phyloP scores from a whole-genome alignment of 2,113 vertebrate species.

The Bagarius yarrelli region DNA sequence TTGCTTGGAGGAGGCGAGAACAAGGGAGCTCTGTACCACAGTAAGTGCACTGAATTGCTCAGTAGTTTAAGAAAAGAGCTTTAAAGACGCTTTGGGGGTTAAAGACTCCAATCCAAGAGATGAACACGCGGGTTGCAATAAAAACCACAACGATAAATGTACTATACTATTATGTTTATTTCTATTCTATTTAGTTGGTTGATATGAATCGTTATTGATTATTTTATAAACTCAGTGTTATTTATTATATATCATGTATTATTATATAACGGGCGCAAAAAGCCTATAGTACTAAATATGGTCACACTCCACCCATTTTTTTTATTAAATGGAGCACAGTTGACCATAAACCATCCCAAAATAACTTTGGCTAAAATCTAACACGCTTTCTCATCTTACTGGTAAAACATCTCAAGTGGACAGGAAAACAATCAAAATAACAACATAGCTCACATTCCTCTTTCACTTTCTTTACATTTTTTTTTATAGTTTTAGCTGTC shows the following conservation, averaged over 20 bases:
- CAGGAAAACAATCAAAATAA: not conserved
- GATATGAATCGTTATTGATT: no score
- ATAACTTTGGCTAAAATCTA: not conserved
- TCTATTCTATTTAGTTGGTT: not conserved
- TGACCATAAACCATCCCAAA: not conserved
- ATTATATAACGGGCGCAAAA: not conserved
- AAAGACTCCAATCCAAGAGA: not conserved
- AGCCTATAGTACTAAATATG: not conserved
- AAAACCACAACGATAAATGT: no score
- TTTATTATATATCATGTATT: not conserved
- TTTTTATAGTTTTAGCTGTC: conserved; percentile 46
- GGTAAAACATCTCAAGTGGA: not conserved
- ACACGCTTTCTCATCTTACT: not conserved
- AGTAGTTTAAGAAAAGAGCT: conserved; percentile 30
- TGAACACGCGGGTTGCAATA: no score
- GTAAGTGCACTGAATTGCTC: conserved; percentile 60
- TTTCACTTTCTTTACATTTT: conserved; percentile 56
- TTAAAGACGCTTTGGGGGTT: not conserved
- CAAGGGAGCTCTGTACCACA: conserved; percentile 60
- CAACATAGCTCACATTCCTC: conserved; percentile 60
- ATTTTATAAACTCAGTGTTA: no score
- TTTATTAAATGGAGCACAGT: not conserved
- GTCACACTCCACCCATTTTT: not conserved
- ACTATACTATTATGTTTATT: not conserved
- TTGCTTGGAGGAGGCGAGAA: conserved; percentile 45